phyloP scores from a whole-genome alignment of 2,888 invertebrate species.

The Perizoma affinitatum region DNA sequence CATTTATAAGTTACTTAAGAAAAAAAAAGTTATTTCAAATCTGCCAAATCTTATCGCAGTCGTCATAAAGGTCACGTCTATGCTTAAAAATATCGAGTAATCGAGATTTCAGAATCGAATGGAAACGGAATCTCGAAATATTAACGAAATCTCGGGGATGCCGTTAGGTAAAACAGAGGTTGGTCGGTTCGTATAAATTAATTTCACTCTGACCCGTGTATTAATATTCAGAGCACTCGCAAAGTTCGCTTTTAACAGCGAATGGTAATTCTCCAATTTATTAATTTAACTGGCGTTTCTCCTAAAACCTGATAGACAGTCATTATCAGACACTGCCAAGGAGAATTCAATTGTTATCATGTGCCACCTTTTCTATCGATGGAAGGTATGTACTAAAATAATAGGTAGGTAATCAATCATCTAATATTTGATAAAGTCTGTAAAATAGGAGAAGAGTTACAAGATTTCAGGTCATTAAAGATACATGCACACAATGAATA shows the following conservation, averaged over 20 bases:
- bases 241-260: constrained; percentile 75
- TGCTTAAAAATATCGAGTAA: no score
- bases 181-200: constrained; percentile 77
- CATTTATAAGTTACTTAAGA: no score
- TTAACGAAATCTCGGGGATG: constrained; percentile 67
- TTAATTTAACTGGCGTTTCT: constrained; percentile 68
- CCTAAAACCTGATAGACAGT: constrained; percentile 31
- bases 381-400: neutral
- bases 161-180: constrained; percentile 64
- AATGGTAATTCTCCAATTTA: constrained; percentile 74
- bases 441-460: no score
- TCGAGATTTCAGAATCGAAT: no score
- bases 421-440: no score
- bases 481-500: no score
- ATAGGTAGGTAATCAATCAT: no score
- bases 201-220: constrained; percentile 75
- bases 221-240: constrained; percentile 81
- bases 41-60: neutral
- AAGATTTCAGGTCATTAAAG: no score
- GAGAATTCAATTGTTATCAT: no score
- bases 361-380: neutral
- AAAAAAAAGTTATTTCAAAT: no score
- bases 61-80: constrained; percentile 1
- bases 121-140: constrained; percentile 65
- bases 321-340: no score